These are phyloP conservation scores for Flexamia atlantica DNA, from an alignment of 2,888 invertebrate genomes.

Conservation along the genomic window DNA sequence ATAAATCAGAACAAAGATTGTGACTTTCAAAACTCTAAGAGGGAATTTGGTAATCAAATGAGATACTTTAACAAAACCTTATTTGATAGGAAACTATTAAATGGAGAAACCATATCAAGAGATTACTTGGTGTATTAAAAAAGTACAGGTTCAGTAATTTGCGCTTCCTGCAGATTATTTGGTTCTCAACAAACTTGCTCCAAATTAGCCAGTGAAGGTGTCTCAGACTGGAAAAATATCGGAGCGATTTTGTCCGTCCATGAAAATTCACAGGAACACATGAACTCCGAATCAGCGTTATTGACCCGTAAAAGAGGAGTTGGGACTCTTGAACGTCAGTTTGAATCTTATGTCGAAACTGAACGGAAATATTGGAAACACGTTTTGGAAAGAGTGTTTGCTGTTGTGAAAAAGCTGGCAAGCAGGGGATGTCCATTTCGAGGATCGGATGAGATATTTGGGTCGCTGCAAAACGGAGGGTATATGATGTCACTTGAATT, in stretches of 20 bases:
- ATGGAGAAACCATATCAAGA: slow-evolving; percentile 56
- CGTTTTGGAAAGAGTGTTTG: slow-evolving; percentile 61
- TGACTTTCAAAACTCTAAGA: slow-evolving; percentile 53
- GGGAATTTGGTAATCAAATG: slow-evolving; percentile 46
- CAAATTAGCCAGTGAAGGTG: slow-evolving; percentile 58
- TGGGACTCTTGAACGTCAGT: slow-evolving; percentile 56
- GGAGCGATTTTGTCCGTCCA: slow-evolving; percentile 56
- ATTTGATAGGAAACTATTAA: slow-evolving; percentile 54
- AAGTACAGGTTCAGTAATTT: slow-evolving; percentile 49
- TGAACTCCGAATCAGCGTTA: slow-evolving; percentile 58
- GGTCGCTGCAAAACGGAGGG: slow-evolving; percentile 60
- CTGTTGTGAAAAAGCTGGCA: slow-evolving; percentile 61
- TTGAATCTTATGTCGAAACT: slow-evolving; percentile 54
- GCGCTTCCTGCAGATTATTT: slow-evolving; percentile 56
- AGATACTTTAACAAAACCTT: slow-evolving; percentile 42
- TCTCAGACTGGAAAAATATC: slow-evolving; percentile 60
- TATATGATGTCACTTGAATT: slow-evolving; percentile 61
- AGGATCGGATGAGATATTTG: slow-evolving; percentile 63
- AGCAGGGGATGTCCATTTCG: slow-evolving; percentile 58
- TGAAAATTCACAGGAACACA: slow-evolving; percentile 61
- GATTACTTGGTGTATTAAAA: slow-evolving; percentile 58
- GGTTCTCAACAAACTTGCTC: slow-evolving; percentile 29
- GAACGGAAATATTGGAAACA: slow-evolving; percentile 59
- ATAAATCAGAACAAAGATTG: slow-evolving; percentile 56
- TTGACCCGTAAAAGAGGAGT: slow-evolving; percentile 57